Conservation (phyloP, 2,113 vertebrate species). For the Thymallus thymallus region DNA sequence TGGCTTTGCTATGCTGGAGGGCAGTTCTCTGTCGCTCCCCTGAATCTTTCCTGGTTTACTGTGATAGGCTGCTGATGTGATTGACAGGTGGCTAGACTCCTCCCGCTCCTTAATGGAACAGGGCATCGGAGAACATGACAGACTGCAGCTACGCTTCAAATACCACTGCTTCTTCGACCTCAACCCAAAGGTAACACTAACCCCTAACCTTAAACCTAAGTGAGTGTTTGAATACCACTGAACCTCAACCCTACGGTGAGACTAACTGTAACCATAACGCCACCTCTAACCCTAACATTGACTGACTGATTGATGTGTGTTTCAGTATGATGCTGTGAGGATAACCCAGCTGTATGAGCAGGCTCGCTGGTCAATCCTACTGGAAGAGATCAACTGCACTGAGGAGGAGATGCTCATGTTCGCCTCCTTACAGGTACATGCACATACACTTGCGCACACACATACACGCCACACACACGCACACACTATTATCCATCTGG, state of each 20-base stretch:
- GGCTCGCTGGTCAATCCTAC: constrained; percentile 48
- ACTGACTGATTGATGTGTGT: too few relatives aligned
- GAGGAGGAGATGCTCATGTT: constrained; percentile 99
- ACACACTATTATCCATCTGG: constrained; percentile 15
- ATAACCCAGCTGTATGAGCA: too few relatives aligned
- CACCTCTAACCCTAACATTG: too few relatives aligned
- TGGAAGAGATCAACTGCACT: constrained; percentile 96
- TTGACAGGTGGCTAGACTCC: constrained; percentile 91
- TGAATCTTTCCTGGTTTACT: not conserved
- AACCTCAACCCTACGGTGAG: too few relatives aligned
- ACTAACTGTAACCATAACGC: too few relatives aligned
- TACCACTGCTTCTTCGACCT: constrained; percentile 98
- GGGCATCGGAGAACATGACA: constrained; percentile 85
- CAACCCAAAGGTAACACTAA: constrained; percentile 85
- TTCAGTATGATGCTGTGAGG: too few relatives aligned
- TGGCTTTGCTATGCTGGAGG: too few relatives aligned
- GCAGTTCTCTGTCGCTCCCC: too few relatives aligned
- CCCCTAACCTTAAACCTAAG: too few relatives aligned
- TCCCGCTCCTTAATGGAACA: constrained; percentile 97
- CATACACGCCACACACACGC: too few relatives aligned
- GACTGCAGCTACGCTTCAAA: constrained; percentile 90
- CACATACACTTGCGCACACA: too few relatives aligned
- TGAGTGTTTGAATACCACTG: too few relatives aligned
- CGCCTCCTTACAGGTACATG: constrained; percentile 89
- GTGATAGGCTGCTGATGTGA: constrained; percentile 18